These are phyloP conservation scores for Lucilia cuprina DNA, from an alignment of 1,140 invertebrate genomes.

Conservation along the genomic window DNA sequence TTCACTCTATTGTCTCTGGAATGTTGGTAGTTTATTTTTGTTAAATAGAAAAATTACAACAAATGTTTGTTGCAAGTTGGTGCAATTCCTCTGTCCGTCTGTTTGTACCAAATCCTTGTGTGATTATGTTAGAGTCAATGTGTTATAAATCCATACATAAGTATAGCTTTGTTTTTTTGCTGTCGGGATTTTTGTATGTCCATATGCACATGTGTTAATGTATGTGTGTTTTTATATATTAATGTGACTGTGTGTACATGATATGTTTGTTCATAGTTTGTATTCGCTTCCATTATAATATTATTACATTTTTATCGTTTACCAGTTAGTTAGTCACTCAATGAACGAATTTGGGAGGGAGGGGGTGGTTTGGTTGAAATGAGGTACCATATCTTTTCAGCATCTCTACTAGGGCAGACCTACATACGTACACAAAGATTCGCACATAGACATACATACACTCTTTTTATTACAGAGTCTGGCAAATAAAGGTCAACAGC, in stretches of 20 bases:
- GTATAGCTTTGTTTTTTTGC: not conserved
- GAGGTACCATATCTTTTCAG: not conserved
- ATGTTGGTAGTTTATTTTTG: not conserved
- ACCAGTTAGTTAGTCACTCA: slow-evolving; percentile 16
- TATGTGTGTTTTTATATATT: not conserved
- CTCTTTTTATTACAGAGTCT: slow-evolving; percentile 41
- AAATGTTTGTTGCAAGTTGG: slow-evolving; percentile 23
- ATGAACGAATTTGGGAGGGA: not conserved
- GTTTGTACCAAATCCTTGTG: not conserved
- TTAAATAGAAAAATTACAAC: slow-evolving; percentile 10
- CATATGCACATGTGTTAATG: not conserved
- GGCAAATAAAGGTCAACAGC: slow-evolving; percentile 60
- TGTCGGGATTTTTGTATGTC: not conserved
- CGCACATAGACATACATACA: not conserved
- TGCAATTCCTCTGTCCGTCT: not conserved
- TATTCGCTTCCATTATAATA: slow-evolving; percentile 25
- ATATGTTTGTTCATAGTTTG: not conserved
- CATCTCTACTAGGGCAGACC: not conserved
- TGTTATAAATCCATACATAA: not conserved
- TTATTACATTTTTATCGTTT: slow-evolving; percentile 37
- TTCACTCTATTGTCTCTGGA: slow-evolving; percentile 7
- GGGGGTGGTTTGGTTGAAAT: not conserved
- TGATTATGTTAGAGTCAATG: not conserved
- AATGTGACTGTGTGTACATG: not conserved
- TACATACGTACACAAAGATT: not conserved